Base-by-base conservation (phyloP, 2,113 vertebrate genomes). In the Corynorhinus townsendii region DNA sequence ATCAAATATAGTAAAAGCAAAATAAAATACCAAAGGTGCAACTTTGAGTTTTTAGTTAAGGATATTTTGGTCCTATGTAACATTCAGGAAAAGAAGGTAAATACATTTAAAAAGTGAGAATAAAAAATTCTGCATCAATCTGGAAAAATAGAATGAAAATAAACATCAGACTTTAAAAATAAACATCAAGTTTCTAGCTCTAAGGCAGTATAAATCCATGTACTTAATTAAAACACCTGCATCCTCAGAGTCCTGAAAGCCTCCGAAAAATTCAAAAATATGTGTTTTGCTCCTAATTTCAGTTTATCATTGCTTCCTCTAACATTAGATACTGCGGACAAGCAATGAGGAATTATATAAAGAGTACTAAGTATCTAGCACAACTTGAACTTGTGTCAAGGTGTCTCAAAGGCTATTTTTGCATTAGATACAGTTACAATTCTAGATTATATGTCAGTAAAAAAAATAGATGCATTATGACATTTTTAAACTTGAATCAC, bases 41-140 rank as follows among this genome's bases (percentile, higher is more conserved):
- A 77, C 20, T 93, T 87, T 77, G 9, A 19, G 33, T 91, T 94
- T 84, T 94, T 24, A 88, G 69, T 90, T 94, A 81, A 35, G 43
- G n/a, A 20, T 38, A 47, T 82, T 89, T 71, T 59, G 22, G 2
- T 54, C 30, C 12, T 62, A 12, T 28, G n/a, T 24, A 45, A 75
- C 33, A 80, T 28, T 33, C 33, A 73, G 26, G 26, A 77, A 91
- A 43, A 38, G 7, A 86, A 85, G 0, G 10, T 16, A 91, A 75
- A 72, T 19, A 71, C 4, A 68, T 54, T 47, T 54, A 35, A 38
- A 52, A 84, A 89, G 45, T 76, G 11, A 87, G 12, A 92, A 87
- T 47, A 9, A 68, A 62, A 72, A 69, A n/a, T 38, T 40, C 4
- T 54, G 7, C 5, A 45, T 26, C 35, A 69, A 35, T 64, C 66